Percentiles rank a stretch among this genome's conserved stretches.
phyloP scores from a whole-genome alignment of 2,888 invertebrate genomes.

The Acanthosepion esculentum region DNA sequence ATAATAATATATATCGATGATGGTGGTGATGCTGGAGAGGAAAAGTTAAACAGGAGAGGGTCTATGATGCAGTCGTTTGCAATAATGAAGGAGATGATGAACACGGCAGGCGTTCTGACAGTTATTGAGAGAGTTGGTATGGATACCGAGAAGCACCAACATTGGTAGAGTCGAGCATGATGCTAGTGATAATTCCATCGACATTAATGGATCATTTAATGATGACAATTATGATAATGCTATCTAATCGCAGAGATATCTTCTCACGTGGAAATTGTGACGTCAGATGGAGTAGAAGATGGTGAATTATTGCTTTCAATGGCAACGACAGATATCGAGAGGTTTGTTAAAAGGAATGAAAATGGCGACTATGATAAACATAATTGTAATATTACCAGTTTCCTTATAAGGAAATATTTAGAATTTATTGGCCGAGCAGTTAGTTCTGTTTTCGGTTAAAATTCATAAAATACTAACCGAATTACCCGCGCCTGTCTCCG shows the following conservation, averaged over 20 bases:
- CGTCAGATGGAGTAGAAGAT: background rate
- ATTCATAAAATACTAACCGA: no score
- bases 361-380: background rate
- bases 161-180: background rate
- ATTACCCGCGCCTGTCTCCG: no score
- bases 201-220: background rate
- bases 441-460: no score
- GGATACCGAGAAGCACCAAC: background rate
- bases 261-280: background rate
- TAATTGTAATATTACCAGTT: no score
- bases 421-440: no score
- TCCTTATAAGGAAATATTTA: no score
- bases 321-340: background rate
- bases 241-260: background rate
- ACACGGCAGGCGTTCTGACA: background rate
- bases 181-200: background rate
- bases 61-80: background rate
- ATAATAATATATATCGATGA: background rate
- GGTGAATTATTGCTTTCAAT: background rate
- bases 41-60: background rate
- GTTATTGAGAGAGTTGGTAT: background rate
- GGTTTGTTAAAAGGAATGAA: background rate
- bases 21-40: background rate
- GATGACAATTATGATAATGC: background rate
- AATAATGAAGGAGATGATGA: background rate